phyloP scores from a whole-genome alignment of 2,113 vertebrate species.

The Onychorhynchus coronatus region DNA sequence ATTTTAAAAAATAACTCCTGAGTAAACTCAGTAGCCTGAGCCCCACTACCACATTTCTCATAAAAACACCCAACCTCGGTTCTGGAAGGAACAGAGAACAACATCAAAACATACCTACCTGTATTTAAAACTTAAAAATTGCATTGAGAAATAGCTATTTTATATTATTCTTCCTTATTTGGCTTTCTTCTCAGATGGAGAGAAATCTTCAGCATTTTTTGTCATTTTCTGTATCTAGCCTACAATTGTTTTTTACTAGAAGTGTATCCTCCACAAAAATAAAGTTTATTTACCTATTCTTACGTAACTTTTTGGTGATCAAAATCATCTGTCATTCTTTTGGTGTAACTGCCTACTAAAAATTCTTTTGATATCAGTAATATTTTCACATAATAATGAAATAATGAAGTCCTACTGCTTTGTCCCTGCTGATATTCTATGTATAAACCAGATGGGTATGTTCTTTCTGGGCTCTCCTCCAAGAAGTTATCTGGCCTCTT shows the following conservation, averaged over 20 bases:
- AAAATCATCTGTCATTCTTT: neutral
- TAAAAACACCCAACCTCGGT: neutral
- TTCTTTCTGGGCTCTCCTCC: conserved; percentile 10
- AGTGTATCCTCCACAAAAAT: neutral
- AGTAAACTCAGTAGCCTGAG: neutral
- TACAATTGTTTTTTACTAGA: neutral
- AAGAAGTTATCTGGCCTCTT: neutral
- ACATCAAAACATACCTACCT: neutral
- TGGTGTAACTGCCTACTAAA: neutral
- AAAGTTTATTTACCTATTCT: neutral
- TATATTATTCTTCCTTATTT: neutral
- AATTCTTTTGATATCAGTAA: neutral
- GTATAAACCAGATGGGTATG: neutral
- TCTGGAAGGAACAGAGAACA: neutral
- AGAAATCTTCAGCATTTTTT: neutral
- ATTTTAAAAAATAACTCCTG: neutral
- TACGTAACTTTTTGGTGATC: neutral
- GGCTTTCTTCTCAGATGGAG: neutral
- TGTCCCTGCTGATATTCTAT: neutral
- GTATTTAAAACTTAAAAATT: neutral
- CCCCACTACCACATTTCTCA: neutral
- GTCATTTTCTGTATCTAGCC: neutral
- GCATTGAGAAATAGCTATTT: neutral
- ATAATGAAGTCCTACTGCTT: neutral
- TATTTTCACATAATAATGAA: neutral